A percentile compares a stretch with the other conserved stretches of the same genome.
These are phyloP conservation scores for Leptoteleia sp. DNA, from an alignment of 1,140 invertebrate genomes.

Conservation along the genomic window DNA sequence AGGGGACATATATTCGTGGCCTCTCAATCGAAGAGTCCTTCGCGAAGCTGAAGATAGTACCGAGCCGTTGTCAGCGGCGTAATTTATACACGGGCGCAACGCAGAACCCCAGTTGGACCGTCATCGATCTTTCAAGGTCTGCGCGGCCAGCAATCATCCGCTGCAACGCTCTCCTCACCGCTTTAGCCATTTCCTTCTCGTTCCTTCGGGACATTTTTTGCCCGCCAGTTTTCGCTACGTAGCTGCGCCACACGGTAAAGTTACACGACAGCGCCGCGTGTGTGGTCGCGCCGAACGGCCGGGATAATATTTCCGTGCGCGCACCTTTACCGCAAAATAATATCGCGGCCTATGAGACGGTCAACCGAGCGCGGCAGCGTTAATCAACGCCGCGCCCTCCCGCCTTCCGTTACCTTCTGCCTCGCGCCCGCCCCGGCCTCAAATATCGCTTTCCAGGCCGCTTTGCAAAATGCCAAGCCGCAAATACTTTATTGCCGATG, in stretches of 20 bases:
- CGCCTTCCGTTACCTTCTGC: conserved; percentile 45
- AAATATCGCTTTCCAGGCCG: conserved; percentile 27
- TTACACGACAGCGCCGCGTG: conserved; percentile 53
- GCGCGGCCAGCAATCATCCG: conserved; percentile 10
- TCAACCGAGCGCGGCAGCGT: conserved; percentile 41
- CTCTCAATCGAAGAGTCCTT: conserved; percentile 37
- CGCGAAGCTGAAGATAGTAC: conserved; percentile 23
- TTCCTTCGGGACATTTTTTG: background rate
- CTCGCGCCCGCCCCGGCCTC: conserved; percentile 40
- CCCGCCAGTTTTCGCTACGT: background rate
- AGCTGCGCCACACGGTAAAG: conserved; percentile 30
- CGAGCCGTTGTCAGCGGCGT: conserved; percentile 28
- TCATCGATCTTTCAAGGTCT: conserved; percentile 52
- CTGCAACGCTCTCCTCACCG: background rate
- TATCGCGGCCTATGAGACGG: conserved; percentile 54
- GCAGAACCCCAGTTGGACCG: conserved; percentile 16
- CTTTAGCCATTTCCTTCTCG: conserved; percentile 8
- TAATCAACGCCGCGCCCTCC: conserved; percentile 49
- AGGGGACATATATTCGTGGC: no score
- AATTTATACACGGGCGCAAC: conserved; percentile 38
- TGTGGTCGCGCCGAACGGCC: conserved; percentile 42
- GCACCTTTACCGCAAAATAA: conserved; percentile 51
- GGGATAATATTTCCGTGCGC: conserved; percentile 53
- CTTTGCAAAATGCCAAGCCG: conserved; percentile 47
- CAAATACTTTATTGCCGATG: conserved; percentile 51